phyloP scores from a whole-genome alignment of 2,797 vertebrate genomes.

The Gymnoscopelus microlampas region DNA sequence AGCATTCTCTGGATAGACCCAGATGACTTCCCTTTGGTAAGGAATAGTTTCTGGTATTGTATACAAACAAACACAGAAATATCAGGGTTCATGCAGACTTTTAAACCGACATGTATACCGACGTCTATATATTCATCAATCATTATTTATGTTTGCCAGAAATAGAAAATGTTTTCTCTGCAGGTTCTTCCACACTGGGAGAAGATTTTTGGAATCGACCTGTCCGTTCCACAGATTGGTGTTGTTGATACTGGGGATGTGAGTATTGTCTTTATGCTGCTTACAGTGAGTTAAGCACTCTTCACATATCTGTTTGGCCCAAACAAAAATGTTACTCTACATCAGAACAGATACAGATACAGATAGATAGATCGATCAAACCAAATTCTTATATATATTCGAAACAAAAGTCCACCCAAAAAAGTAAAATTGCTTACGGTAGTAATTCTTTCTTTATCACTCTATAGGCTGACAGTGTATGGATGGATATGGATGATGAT shows the following conservation, averaged over 20 bases:
- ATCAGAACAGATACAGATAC: too few relatives aligned
- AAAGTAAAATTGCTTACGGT: too few relatives aligned
- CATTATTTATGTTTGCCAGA: not conserved
- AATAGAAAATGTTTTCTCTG: conserved; percentile 16
- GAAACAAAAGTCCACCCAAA: too few relatives aligned
- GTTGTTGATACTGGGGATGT: conserved; percentile 90
- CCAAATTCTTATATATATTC: too few relatives aligned
- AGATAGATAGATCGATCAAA: too few relatives aligned
- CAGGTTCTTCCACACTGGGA: conserved; percentile 94
- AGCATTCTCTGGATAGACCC: conserved; percentile 95
- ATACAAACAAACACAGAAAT: not conserved
- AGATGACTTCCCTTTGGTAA: conserved; percentile 92
- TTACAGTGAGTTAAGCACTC: not conserved
- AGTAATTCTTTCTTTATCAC: conserved; percentile 9
- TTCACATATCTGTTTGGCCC: too few relatives aligned
- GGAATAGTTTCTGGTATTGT: conserved; percentile 14
- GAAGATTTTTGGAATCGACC: conserved; percentile 90
- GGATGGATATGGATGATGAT: conserved; percentile 90
- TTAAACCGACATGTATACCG: too few relatives aligned
- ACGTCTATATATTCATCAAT: not conserved
- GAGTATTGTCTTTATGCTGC: conserved; percentile 70
- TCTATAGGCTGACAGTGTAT: conserved; percentile 88
- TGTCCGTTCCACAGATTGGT: conserved; percentile 90
- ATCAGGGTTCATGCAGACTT: not conserved
- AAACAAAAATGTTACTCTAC: too few relatives aligned